Conservation (phyloP, 2,797 vertebrate species). For the Melanotaenia parkinsoni region DNA sequence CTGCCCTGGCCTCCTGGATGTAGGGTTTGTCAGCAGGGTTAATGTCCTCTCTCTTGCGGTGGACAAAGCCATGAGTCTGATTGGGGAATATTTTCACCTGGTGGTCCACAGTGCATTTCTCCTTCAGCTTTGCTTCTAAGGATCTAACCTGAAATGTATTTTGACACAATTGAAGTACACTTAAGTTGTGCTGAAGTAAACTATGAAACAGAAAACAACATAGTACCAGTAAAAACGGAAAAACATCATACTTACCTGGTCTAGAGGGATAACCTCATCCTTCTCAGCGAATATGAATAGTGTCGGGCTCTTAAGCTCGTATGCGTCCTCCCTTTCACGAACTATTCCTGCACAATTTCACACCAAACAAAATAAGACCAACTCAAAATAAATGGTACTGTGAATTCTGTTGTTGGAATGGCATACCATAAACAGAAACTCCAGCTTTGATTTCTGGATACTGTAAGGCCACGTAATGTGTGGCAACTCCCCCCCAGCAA, state of each 20-base stretch:
- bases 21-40: constrained; percentile 84
- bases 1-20: constrained; percentile 88
- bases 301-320: constrained; percentile 80
- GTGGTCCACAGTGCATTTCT: constrained; percentile 86
- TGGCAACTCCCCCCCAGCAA: constrained; percentile 86
- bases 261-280: constrained; percentile 79
- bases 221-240: not conserved
- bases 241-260: constrained; percentile 74
- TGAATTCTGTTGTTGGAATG: not conserved
- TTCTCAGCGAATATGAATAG: constrained; percentile 90
- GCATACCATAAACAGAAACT: constrained; percentile 82
- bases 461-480: constrained; percentile 80
- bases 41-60: constrained; percentile 90
- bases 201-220: not conserved
- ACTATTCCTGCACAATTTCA: constrained; percentile 78
- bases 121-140: constrained; percentile 86
- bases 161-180: not conserved
- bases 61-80: constrained; percentile 94
- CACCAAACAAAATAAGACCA: not conserved
- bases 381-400: not conserved
- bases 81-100: constrained; percentile 91
- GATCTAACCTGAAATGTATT: constrained; percentile 76
- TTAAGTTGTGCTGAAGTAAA: not conserved
- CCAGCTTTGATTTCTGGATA: constrained; percentile 82
- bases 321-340: constrained; percentile 76